A percentile compares a stretch with the other conserved stretches of the same genome.
Conservation (phyloP, 2,113 vertebrate genomes). For the Oryzias celebensis region DNA sequence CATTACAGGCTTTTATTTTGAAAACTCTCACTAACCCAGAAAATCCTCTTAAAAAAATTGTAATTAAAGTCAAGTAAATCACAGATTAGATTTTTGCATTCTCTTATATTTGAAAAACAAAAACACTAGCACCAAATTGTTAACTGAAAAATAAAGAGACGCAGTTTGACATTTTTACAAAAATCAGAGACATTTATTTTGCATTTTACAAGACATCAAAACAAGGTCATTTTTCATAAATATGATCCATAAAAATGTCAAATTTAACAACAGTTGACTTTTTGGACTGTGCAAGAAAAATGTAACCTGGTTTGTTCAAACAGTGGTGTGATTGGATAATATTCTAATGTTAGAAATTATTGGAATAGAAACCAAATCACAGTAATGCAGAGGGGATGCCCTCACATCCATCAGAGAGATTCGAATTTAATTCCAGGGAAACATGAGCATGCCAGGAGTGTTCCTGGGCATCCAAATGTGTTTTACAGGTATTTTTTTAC, state of each 20-base stretch:
- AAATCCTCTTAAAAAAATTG: too few relatives aligned
- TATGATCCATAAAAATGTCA: conserved; percentile 52
- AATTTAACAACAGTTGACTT: conserved; percentile 58
- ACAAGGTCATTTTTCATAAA: conserved; percentile 56
- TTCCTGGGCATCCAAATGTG: conserved; percentile 12
- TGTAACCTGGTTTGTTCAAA: conserved; percentile 20
- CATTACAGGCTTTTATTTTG: too few relatives aligned
- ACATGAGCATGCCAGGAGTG: conserved; percentile 10
- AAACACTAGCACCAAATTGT: too few relatives aligned
- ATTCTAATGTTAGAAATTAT: conserved; percentile 5
- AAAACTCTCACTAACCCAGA: too few relatives aligned
- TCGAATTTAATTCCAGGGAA: not conserved
- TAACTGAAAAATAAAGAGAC: not conserved
- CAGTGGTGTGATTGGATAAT: conserved; percentile 11
- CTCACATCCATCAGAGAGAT: too few relatives aligned
- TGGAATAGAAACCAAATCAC: not conserved
- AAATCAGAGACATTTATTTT: conserved; percentile 45
- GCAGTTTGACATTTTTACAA: conserved; percentile 10
- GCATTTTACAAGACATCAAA: conserved; percentile 39
- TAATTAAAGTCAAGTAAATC: too few relatives aligned
- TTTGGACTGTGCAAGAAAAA: conserved; percentile 66
- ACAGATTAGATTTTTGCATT: too few relatives aligned
- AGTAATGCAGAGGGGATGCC: too few relatives aligned
- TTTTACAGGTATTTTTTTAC: not conserved
- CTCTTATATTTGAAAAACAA: too few relatives aligned